Evolutionary conservation across 1,140 invertebrate genomes (phyloP), one percentile per base, ranked within the genome.

Genomic region (Brachionus paranguensis): DNA sequence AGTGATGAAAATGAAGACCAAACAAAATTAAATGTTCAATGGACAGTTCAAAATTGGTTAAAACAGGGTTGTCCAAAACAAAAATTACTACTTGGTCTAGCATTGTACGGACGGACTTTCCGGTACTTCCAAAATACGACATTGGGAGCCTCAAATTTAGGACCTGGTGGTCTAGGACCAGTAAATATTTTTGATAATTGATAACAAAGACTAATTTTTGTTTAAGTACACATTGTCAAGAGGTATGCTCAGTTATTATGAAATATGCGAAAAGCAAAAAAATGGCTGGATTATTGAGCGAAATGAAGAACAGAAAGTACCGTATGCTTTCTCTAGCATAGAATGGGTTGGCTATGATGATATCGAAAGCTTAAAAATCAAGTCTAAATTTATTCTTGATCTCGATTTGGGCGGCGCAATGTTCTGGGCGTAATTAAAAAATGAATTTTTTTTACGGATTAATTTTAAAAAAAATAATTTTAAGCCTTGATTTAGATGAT

Each of bases 181-280:
- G 72, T 76, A 76, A 37, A 37, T 37, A 37, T 37, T 37, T 37
- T 7, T 37, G 5, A 37, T 37, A 79, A 55, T n/a, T 27, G 14
- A 6, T 27, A 79, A 79, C 12, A 43, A 60, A 17, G 20, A 64
- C 17, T 53, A n/a, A 47, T n/a, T 79, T 29, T 55, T 55, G 17
- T 37, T 17, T 3, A 93, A 95, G 85, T 93, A 93, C 85, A 96
- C 95, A 0, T 92, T 92, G 70, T 94, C 96, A 88, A 93, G 93
- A 0, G 96, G 96, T 85, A 95, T 96, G 93, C 89, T 96, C 87
- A 94, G 94, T n/a, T 96, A 95, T 87, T 95, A 96, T 88, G 95
- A 87, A 86, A 86, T 87, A 14, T 87, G 87, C 81, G 86, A 87
- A 79, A 86, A 86, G 17, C 86, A 84, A 50, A 86, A 87, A 53